Base-by-base conservation (phyloP, 1,140 invertebrate genomes). In the Drosophila seguyi region DNA sequence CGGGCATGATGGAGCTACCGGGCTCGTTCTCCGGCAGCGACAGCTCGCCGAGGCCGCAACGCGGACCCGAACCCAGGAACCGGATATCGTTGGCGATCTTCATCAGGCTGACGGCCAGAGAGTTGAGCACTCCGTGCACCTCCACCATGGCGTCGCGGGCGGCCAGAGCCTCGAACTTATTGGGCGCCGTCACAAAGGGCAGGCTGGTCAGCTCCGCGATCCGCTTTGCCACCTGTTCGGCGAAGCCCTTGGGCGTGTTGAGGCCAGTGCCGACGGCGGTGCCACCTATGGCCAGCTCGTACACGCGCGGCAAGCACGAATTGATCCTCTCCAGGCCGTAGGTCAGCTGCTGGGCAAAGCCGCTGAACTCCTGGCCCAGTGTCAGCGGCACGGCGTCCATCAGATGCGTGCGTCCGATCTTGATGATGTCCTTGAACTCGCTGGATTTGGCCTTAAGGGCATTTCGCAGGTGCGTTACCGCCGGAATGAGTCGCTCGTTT, bases 1-100 rank as follows among this genome's bases (percentile, higher is more conserved):
- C 99, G 44, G 99, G 99, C 99, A 99, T 99, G 77, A 99, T 99
- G 22, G 98, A 99, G 84, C 97, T 98, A 3, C 99, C 99, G 0
- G 99, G 99, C 92, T 99, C 99, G 93, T 99, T 99, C 94, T 99
- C 99, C 0, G 99, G 99, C 39, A 99, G 93, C 47, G 94, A 94
- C 0, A 99, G 93, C 94, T 99, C 99, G 14, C 98, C 99, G 0
- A 99, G 93, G 7, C 99, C 99, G 93, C 98, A 99, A 29, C 99
- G 95, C 0, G 99, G 99, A 6, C 99, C 99, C 41, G 98, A 99
- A 0, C 97, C 99, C 48, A 99, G 94, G 75, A 99, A 96, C 25
- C 95, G 94, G 62, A 99, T 98, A 93, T 99, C 99, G 93, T 99
- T 99, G 45, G 96, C 98, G 86, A 99, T 99, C 95, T 99, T 99